Conservation (phyloP, 2,888 invertebrate species). For the Elysia crispata region DNA sequence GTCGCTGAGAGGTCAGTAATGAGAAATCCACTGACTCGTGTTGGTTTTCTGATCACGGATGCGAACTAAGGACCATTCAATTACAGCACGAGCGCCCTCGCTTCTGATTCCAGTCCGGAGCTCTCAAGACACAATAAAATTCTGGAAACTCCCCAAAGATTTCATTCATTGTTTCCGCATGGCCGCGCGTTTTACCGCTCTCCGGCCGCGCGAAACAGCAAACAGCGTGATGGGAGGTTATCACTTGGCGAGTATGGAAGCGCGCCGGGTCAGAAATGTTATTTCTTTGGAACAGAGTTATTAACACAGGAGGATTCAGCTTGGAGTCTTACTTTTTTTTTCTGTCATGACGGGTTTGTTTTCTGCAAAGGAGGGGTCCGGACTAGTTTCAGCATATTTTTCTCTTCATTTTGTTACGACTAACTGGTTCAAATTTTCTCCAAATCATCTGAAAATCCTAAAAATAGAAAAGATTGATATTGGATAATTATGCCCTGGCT, state of each 20-base stretch:
- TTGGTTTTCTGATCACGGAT: slow-evolving; percentile 46
- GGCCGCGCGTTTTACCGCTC: slow-evolving; percentile 38
- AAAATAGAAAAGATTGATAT: too few species aligned
- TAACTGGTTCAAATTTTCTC: too few species aligned
- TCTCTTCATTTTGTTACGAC: too few species aligned
- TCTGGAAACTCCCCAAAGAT: slow-evolving; percentile 45
- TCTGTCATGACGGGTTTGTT: background rate
- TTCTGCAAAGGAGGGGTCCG: background rate
- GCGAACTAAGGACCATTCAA: slow-evolving; percentile 47
- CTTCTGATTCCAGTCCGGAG: slow-evolving; percentile 43
- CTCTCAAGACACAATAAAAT: slow-evolving; percentile 49
- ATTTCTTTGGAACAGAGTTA: background rate
- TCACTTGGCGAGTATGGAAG: background rate
- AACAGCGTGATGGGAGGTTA: slow-evolving; percentile 17
- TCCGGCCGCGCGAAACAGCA: slow-evolving; percentile 30
- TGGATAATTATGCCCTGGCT: too few species aligned
- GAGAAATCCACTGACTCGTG: slow-evolving; percentile 40
- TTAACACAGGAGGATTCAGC: background rate
- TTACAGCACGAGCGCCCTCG: slow-evolving; percentile 39
- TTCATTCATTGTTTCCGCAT: slow-evolving; percentile 47
- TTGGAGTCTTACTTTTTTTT: too few species aligned
- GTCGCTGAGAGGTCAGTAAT: slow-evolving; percentile 26
- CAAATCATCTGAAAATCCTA: too few species aligned
- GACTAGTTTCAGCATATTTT: background rate
- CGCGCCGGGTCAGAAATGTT: too few species aligned